Base-by-base conservation (phyloP, 2,888 invertebrate species). In the Xestia ashworthii region DNA sequence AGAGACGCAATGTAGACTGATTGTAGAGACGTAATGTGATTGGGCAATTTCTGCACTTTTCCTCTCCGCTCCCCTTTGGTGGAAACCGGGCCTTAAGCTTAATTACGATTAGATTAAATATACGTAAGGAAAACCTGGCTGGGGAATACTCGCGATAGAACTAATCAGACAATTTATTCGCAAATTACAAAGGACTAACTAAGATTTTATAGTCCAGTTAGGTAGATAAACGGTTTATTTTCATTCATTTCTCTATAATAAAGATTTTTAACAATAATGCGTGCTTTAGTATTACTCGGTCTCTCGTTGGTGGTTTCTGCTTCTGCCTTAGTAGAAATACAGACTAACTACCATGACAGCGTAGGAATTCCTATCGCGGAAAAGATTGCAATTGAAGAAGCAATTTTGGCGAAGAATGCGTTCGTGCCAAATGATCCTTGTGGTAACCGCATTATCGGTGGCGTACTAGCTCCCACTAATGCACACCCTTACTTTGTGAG, bases 301-400 rank as follows among this genome's bases (percentile, higher is more conserved):
- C 66, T 82, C 0, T 60, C n/a, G 3, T 44, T 87, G 38, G n/a
- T 84, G 46, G 83, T 76, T 19, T 80, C 77, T 11, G 86, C 77
- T 11, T 80, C 77, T 0, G 74, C 81, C 0, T 77, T 76, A 16
- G 77, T 76, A 41, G 76, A 78, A 62, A 70, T 82, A 12, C 9
- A 58, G 11, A 66, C 38, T 25, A 46, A 53, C 19, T 76, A 62
- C 84, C 94, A 94, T 70, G 84, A 88, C 48, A 78, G 84, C 1
- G 84, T 94, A 5, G 95, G 94, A 12, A 93, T 95, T 66, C 94
- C 94, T 22, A 69, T 87, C 22, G 95, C 94, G 0, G 84, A 83
- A 60, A 90, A 89, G 84, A 93, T 95, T 73, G 91, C 87, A 2
- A 70, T 81, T 5, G 93, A 94, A 82, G 90, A 93, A 19, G 55